Evolutionary conservation across 2,888 invertebrate species (phyloP).

Genomic region (Oxycera nigricornis): DNA sequence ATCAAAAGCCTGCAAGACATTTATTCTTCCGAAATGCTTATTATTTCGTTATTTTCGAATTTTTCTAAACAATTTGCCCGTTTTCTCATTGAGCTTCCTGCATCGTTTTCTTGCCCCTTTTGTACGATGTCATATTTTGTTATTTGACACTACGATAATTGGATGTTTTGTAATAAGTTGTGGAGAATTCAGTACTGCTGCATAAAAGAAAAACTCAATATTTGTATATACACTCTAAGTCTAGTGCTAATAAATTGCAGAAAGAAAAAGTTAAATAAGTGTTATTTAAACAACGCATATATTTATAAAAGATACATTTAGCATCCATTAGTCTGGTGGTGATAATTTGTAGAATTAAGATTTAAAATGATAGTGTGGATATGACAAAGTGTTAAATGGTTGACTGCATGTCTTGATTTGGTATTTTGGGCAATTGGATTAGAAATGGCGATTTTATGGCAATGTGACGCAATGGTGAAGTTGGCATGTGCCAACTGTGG

Average conservation of each 20-base stretch:
- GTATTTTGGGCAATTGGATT: background rate
- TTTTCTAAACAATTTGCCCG: no score
- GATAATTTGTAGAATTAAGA: conserved; percentile 29
- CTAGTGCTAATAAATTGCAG: background rate
- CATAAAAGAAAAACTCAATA: background rate
- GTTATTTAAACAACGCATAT: background rate
- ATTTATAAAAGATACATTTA: background rate
- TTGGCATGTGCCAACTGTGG: no score
- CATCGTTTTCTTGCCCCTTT: no score
- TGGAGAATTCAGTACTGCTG: background rate
- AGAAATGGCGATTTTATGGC: background rate
- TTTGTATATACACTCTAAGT: background rate
- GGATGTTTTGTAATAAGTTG: conserved; percentile 21
- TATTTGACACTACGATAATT: conserved; percentile 11
- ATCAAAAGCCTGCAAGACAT: no score
- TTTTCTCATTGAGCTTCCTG: no score
- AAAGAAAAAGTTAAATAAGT: conserved; percentile 7
- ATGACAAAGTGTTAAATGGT: background rate
- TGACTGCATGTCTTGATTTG: conserved; percentile 13
- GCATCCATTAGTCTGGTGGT: conserved; percentile 17
- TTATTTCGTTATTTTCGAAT: background rate
- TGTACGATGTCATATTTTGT: no score
- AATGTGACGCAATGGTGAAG: no score
- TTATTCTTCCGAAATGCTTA: background rate
- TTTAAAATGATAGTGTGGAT: background rate